phyloP scores from a whole-genome alignment of 2,888 invertebrate species.

The Amblyjoppa fuscipennis region DNA sequence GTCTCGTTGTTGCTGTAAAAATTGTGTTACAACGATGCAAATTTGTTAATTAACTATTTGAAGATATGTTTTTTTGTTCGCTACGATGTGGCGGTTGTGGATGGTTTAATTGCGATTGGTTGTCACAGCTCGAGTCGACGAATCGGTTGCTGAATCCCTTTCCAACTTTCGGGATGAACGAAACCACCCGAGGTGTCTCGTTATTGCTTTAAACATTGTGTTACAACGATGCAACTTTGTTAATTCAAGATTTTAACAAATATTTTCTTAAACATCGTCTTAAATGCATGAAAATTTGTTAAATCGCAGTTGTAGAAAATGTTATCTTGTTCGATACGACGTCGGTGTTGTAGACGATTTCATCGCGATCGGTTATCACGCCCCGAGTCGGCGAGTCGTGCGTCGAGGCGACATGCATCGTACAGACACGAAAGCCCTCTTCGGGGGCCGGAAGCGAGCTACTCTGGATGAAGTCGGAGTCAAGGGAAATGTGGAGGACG shows the following conservation, averaged over 20 bases:
- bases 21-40: neutral
- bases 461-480: neutral
- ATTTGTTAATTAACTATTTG: neutral
- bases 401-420: neutral
- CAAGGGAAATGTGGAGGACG: neutral
- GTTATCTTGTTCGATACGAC: neutral
- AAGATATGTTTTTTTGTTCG: too few relatives aligned
- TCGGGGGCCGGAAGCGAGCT: slow-evolving; percentile 14
- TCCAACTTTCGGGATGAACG: too few relatives aligned
- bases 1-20: neutral
- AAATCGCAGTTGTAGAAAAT: neutral
- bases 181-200: too few relatives aligned
- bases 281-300: neutral
- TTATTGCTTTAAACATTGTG: too few relatives aligned
- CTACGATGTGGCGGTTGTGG: too few relatives aligned
- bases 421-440: neutral
- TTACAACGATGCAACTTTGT: too few relatives aligned
- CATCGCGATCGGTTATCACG: neutral
- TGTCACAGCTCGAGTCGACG: too few relatives aligned
- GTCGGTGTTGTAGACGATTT: neutral
- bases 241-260: too few relatives aligned
- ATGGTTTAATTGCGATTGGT: too few relatives aligned
- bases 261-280: too few relatives aligned
- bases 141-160: too few relatives aligned
- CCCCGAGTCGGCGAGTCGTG: neutral